A percentile compares a stretch with the other conserved stretches of the same genome.
phyloP scores from a whole-genome alignment of 2,797 vertebrate species.

The Esox lucius region DNA sequence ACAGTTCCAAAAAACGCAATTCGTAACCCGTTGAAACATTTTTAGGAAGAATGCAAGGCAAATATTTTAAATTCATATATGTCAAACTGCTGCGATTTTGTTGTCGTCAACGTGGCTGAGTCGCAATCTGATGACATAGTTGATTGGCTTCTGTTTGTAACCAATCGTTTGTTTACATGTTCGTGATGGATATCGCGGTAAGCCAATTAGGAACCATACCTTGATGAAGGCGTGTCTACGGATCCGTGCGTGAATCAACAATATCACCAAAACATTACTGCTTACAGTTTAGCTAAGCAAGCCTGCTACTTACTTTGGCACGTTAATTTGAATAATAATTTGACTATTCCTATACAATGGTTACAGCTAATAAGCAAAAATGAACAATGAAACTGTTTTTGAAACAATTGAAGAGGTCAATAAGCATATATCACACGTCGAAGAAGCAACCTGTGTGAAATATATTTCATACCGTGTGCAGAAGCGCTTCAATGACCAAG shows the following conservation, averaged over 20 bases:
- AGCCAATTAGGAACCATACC: not conserved
- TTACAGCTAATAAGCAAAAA: not conserved
- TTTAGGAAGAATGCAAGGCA: not conserved
- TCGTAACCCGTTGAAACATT: not conserved
- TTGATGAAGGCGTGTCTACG: not conserved
- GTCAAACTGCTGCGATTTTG: not conserved
- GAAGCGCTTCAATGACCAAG: slow-evolving; percentile 10
- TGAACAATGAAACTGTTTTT: slow-evolving; percentile 2
- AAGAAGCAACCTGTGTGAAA: slow-evolving; percentile 4
- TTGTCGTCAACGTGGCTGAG: slow-evolving; percentile 17
- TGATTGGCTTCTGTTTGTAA: not conserved
- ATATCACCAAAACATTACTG: slow-evolving; percentile 6
- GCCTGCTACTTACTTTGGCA: no score
- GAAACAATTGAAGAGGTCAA: slow-evolving; percentile 19
- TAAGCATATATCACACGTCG: slow-evolving; percentile 8
- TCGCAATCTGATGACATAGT: slow-evolving; percentile 51
- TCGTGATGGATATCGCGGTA: not conserved
- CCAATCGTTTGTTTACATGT: not conserved
- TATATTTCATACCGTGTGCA: slow-evolving; percentile 12
- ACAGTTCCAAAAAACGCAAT: slow-evolving; percentile 8
- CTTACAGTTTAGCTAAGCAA: not conserved
- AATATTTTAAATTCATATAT: not conserved
- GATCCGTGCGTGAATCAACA: not conserved
- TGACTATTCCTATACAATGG: not conserved
- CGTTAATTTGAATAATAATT: not conserved